Base-by-base conservation (phyloP, 2,113 vertebrate species). In the Python bivittatus region DNA sequence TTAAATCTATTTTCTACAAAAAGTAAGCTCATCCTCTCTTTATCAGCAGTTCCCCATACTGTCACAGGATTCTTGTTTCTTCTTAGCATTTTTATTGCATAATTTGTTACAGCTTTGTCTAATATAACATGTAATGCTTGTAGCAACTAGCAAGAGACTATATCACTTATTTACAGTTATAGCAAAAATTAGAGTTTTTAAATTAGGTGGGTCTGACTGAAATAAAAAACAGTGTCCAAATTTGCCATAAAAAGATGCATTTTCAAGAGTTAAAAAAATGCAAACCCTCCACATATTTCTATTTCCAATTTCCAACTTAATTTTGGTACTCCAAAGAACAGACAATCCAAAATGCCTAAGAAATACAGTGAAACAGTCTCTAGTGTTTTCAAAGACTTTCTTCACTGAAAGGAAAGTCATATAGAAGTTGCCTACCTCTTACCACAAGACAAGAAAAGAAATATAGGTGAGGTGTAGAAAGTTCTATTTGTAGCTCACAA, bases 101-200 rank as follows among this genome's bases (percentile, higher is more conserved):
- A 88, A 53, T 93, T 96, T 96, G 92, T 94, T 60, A 92, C 13
- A 95, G 52, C 38, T 91, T 86, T 92, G 93, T 83, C 52, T 94
- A 27, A 95, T 84, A 95, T 94, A 94, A 95, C 23, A 84, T 1
- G 86, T 17, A 91, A 72, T 52, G 54, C 9, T 92, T 57, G 90
- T 56, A 88, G 29, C 1, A 90, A 86, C 6, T 2, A 93, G 91
- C 23, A 93, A 90, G 91, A 58, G 42, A 89, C 33, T 91, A 93
- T 20, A 6, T 92, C 57, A 85, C 53, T 91, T 88, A 91, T 84
- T 84, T 23, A 52, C 6, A 0, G 11, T 57, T 92, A 89, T 91
- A 23, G 58, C 11, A 96, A 91, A 60, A 85, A 42, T 60, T 25
- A 91, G 15, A 60, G 33, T 3, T 60, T 52, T 85, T n/a, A 10